These are phyloP conservation scores for Drosophila pectinifera DNA, from an alignment of 1,140 invertebrate genomes.

Conservation along the genomic window DNA sequence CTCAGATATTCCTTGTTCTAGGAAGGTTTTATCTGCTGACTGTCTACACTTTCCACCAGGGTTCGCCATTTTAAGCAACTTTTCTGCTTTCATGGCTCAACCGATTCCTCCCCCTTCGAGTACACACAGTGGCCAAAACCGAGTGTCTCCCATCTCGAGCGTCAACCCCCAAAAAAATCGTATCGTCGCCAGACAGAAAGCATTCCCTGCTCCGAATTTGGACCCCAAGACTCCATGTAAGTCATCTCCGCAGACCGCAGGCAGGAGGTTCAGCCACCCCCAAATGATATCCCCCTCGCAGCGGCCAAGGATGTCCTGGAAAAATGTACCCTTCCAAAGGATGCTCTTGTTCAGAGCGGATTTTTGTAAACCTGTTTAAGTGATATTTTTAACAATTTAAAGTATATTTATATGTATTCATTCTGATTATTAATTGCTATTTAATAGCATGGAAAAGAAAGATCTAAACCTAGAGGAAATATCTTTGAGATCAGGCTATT, in stretches of 20 bases:
- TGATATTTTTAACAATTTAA: fast-evolving
- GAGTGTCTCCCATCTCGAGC: slow-evolving; percentile 14
- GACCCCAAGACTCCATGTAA: slow-evolving; percentile 47
- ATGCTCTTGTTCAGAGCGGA: not conserved
- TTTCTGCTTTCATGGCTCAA: slow-evolving; percentile 40
- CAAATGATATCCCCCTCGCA: not conserved
- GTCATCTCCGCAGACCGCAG: slow-evolving; percentile 53
- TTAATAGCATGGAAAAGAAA: too few species aligned
- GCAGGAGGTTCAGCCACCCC: slow-evolving; percentile 22
- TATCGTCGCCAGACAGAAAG: slow-evolving; percentile 52
- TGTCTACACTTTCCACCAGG: slow-evolving; percentile 29
- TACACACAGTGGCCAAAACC: slow-evolving; percentile 32
- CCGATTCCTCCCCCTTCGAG: slow-evolving; percentile 18
- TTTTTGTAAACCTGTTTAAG: not conserved
- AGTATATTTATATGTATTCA: too few species aligned
- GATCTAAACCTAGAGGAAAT: too few species aligned
- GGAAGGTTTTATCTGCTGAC: not conserved
- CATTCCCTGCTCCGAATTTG: slow-evolving; percentile 14
- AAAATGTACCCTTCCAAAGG: not conserved
- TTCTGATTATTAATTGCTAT: too few species aligned
- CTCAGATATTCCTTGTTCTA: not conserved
- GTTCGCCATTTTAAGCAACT: slow-evolving; percentile 67
- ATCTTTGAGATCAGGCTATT: too few species aligned
- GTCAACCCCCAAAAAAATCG: slow-evolving; percentile 50
- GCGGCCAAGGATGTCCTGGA: slow-evolving; percentile 17